These are phyloP conservation scores for Pseudochirops cupreus DNA, from an alignment of 2,797 vertebrate genomes.

Conservation along the genomic window DNA sequence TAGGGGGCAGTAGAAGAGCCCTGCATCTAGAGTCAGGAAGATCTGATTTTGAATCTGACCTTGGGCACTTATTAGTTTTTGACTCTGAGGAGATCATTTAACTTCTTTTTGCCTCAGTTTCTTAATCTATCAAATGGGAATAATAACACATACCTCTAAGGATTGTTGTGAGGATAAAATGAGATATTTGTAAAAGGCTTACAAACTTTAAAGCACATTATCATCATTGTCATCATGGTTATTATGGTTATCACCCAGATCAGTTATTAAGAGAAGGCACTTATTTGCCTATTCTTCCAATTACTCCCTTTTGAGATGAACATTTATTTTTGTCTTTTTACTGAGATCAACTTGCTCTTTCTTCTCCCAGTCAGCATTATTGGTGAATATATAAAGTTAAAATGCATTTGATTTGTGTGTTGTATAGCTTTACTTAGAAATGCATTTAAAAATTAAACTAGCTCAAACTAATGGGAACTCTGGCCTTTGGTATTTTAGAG, in stretches of 20 bases:
- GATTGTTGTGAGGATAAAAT: neutral
- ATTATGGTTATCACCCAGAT: neutral
- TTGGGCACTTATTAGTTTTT: neutral
- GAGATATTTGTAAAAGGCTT: neutral
- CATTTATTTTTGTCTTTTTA: slow-evolving; percentile 24
- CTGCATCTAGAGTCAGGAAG: neutral
- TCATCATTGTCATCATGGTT: neutral
- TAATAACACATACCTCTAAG: neutral
- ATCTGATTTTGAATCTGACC: neutral
- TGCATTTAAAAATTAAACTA: slow-evolving; percentile 2
- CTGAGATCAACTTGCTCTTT: slow-evolving; percentile 3
- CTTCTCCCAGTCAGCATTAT: neutral
- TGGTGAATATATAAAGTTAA: slow-evolving; percentile 4
- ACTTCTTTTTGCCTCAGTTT: neutral
- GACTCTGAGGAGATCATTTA: neutral
- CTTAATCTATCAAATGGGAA: neutral
- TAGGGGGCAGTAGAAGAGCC: neutral
- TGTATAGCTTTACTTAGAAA: neutral
- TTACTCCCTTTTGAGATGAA: neutral
- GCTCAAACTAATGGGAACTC: neutral
- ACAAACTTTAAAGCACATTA: neutral
- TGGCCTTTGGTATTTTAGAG: neutral
- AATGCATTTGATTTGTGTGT: slow-evolving; percentile 3
- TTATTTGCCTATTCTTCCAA: neutral
- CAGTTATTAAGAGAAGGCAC: neutral